A percentile compares a stretch with the other conserved stretches of the same genome.
Evolutionary conservation across 2,888 invertebrate species (phyloP).

Genomic region (Malacosoma neustria): DNA sequence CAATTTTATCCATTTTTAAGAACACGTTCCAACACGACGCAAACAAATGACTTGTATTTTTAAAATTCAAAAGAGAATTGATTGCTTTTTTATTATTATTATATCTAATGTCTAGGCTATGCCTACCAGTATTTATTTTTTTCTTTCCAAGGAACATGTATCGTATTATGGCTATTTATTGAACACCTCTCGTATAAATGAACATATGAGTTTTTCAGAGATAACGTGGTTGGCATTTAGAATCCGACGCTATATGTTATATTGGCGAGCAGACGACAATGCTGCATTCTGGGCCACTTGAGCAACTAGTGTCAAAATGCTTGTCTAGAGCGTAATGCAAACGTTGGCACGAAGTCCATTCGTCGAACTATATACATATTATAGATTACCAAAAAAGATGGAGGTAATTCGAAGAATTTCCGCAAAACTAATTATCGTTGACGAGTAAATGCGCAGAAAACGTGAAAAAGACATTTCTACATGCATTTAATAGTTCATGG

Average conservation of each 20-base stretch:
- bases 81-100: too few species aligned
- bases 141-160: too few species aligned
- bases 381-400: too few species aligned
- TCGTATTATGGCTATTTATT: too few species aligned
- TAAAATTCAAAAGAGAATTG: too few species aligned
- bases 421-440: neutral
- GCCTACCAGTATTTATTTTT: too few species aligned
- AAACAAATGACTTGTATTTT: too few species aligned
- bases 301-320: conserved; percentile 35
- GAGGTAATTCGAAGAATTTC: neutral
- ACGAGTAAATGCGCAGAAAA: neutral
- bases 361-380: neutral
- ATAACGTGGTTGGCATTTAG: conserved; percentile 33
- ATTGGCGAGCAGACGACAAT: conserved; percentile 32
- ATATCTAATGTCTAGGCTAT: too few species aligned
- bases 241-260: conserved; percentile 18
- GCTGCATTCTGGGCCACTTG: conserved; percentile 53
- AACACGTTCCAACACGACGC: too few species aligned
- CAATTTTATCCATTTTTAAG: too few species aligned
- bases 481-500: neutral
- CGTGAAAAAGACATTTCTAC: neutral
- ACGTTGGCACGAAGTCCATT: neutral
- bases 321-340: conserved; percentile 15
- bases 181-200: too few species aligned
- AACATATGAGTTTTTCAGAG: too few species aligned